Evolutionary conservation across 2,113 vertebrate species (phyloP).

Genomic region (Lontra canadensis): DNA sequence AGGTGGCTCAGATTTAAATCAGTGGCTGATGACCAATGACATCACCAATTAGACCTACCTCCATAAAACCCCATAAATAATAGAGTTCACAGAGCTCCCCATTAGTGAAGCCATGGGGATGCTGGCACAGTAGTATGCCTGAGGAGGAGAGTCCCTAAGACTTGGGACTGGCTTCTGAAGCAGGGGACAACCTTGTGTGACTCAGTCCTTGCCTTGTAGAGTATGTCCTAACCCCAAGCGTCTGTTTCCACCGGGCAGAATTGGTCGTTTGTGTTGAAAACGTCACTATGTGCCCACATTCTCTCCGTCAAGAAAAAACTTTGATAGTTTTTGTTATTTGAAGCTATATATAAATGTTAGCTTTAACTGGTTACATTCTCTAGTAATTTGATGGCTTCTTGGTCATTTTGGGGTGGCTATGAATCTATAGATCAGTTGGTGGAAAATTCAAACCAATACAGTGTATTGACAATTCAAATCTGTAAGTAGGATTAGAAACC

Average conservation of each 20-base stretch:
- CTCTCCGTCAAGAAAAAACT: neutral
- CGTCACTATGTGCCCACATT: rapidly evolving
- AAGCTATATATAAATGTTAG: too few species aligned
- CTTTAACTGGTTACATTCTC: neutral
- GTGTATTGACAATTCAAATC: neutral
- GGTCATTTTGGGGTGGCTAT: neutral
- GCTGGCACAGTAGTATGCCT: neutral
- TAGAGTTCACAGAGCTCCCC: too few species aligned
- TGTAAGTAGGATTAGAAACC: neutral
- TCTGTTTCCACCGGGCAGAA: neutral
- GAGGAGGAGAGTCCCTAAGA: too few species aligned
- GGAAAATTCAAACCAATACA: neutral
- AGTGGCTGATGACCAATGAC: neutral
- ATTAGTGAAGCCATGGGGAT: neutral
- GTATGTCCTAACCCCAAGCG: neutral
- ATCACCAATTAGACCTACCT: neutral
- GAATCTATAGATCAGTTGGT: neutral
- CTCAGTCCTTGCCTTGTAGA: rapidly evolving
- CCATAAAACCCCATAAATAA: neutral
- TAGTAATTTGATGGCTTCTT: neutral
- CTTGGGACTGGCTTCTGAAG: neutral
- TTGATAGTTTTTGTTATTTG: neutral
- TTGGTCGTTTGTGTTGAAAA: too few species aligned
- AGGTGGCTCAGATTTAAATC: neutral
- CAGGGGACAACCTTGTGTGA: neutral